A percentile compares a stretch with the other conserved stretches of the same genome.
These are phyloP conservation scores for Gibbula magus DNA, from an alignment of 2,888 invertebrate genomes.

Conservation along the genomic window DNA sequence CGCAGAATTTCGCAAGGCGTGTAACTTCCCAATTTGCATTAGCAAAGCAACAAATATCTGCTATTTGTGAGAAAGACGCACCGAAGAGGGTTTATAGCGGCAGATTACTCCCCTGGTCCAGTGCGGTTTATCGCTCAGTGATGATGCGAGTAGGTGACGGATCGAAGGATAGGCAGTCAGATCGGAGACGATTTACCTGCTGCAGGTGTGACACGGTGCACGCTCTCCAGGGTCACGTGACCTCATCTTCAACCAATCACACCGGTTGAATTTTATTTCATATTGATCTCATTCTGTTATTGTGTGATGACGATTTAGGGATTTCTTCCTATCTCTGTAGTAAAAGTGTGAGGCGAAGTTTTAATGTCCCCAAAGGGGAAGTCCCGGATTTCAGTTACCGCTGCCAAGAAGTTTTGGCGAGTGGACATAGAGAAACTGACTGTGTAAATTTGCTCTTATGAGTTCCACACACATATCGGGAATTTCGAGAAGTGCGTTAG, in stretches of 20 bases:
- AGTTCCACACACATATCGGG: slow-evolving; percentile 3
- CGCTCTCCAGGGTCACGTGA: neutral
- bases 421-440: neutral
- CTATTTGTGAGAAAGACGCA: neutral
- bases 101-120: neutral
- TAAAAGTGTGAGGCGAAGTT: no score
- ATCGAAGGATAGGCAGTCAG: neutral
- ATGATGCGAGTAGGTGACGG: neutral
- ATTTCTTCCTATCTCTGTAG: no score
- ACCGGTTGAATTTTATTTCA: neutral
- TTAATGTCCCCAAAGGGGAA: neutral
- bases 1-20: no score
- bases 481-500: neutral
- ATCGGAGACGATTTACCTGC: neutral
- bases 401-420: neutral
- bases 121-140: neutral
- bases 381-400: neutral
- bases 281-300: neutral
- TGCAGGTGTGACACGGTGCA: neutral
- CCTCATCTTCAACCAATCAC: neutral
- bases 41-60: neutral
- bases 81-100: neutral
- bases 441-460: neutral
- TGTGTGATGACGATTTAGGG: no score
- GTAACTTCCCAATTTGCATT: neutral